These are phyloP conservation scores for Heliconius aoede DNA, from an alignment of 2,888 invertebrate species.

Conservation along the genomic window DNA sequence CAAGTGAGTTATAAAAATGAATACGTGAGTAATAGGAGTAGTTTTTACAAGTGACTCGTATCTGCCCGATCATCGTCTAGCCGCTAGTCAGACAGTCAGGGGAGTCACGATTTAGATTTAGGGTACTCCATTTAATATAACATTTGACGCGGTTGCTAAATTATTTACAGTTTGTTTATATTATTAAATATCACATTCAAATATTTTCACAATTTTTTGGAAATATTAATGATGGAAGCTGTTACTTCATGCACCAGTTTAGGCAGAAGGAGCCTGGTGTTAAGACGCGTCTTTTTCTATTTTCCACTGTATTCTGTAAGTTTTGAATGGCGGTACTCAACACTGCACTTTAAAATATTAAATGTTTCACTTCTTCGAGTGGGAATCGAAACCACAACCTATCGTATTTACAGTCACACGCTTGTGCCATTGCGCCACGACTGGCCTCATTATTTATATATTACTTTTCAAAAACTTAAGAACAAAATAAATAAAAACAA, in stretches of 20 bases:
- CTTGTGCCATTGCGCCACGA: too few relatives aligned
- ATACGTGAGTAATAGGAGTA: constrained; percentile 29
- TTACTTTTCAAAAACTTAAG: neutral
- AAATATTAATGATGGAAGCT: neutral
- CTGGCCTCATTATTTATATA: too few relatives aligned
- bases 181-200: neutral
- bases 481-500: neutral
- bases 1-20: constrained; percentile 11
- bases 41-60: constrained; percentile 29
- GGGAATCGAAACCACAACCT: too few relatives aligned
- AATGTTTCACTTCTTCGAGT: too few relatives aligned
- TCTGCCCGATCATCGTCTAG: constrained; percentile 40
- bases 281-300: too few relatives aligned
- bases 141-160: constrained; percentile 34
- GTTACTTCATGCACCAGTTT: too few relatives aligned
- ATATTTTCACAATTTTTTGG: neutral
- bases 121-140: constrained; percentile 34
- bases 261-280: too few relatives aligned
- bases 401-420: too few relatives aligned
- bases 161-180: constrained; percentile 28
- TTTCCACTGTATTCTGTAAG: too few relatives aligned
- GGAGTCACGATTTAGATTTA: constrained; percentile 41
- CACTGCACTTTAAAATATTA: too few relatives aligned
- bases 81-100: constrained; percentile 19
- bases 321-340: too few relatives aligned